A percentile compares a stretch with the other conserved stretches of the same genome.
These are phyloP conservation scores for Zaprionus capensis DNA, from an alignment of 1,140 invertebrate genomes.

Conservation along the genomic window DNA sequence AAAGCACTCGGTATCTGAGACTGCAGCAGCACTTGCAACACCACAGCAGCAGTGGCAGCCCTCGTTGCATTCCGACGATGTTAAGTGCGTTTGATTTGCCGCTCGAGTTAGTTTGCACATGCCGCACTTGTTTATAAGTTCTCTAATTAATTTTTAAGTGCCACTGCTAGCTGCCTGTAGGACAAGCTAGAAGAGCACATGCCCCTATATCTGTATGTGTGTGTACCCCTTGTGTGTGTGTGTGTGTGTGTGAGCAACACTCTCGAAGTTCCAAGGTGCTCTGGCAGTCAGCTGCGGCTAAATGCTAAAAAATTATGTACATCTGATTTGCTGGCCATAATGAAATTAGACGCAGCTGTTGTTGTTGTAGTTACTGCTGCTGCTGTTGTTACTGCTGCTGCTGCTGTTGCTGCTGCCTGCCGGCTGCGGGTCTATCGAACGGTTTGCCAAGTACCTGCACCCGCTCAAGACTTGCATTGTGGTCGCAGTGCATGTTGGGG, in stretches of 20 bases:
- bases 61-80: conserved; percentile 43
- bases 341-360: conserved; percentile 66
- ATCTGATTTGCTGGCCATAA: conserved; percentile 79
- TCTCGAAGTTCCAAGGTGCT: conserved; percentile 59
- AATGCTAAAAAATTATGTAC: conserved; percentile 70
- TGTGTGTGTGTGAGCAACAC: conserved; percentile 33
- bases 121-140: conserved; percentile 82
- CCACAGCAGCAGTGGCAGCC: conserved; percentile 19
- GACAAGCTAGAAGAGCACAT: conserved; percentile 45
- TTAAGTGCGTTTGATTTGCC: conserved; percentile 80
- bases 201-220: background rate
- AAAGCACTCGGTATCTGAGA: background rate
- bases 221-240: background rate
- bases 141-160: conserved; percentile 83
- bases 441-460: conserved; percentile 17
- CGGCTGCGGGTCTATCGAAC: conserved; percentile 32
- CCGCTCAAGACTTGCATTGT: conserved; percentile 29
- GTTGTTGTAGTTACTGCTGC: conserved; percentile 9
- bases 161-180: conserved; percentile 75
- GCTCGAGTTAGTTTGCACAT: conserved; percentile 81
- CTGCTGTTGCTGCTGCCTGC: conserved; percentile 14
- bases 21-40: conserved; percentile 25
- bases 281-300: conserved; percentile 68
- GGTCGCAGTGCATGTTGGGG: background rate
- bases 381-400: conserved; percentile 4